Percentiles rank a stretch among this genome's conserved stretches.
Conservation (phyloP, 2,113 vertebrate genomes). For the Mirounga angustirostris region DNA sequence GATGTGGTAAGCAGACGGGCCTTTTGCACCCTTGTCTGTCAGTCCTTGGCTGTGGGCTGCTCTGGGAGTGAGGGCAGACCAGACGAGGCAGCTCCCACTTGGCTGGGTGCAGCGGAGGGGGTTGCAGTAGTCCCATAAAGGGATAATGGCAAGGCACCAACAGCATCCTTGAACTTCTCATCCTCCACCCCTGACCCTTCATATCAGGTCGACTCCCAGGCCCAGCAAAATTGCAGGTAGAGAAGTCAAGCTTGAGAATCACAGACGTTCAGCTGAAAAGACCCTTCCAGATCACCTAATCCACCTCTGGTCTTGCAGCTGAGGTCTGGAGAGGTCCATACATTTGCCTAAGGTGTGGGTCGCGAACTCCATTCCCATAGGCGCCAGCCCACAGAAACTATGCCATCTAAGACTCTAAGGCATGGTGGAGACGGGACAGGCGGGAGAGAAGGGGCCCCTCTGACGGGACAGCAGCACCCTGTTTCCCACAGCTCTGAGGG, state of each 20-base stretch:
- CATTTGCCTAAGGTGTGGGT: neutral
- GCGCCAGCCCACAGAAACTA: neutral
- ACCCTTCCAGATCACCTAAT: neutral
- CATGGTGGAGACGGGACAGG: neutral
- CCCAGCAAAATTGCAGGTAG: neutral
- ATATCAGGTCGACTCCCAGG: neutral
- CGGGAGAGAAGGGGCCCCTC: neutral
- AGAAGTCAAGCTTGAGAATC: neutral
- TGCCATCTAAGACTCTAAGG: neutral
- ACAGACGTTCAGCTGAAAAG: neutral
- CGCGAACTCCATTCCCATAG: neutral
- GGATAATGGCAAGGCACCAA: neutral
- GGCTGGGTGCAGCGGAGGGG: neutral
- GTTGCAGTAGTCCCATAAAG: neutral
- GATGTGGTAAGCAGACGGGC: rapidly evolving
- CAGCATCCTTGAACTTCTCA: neutral
- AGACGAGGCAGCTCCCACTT: neutral
- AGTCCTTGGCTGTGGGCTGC: neutral
- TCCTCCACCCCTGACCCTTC: neutral
- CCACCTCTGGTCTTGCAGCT: neutral
- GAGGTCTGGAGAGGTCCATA: neutral
- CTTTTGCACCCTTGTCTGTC: no score
- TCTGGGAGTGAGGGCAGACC: neutral
- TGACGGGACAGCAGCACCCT: neutral
- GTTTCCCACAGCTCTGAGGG: neutral